Base-by-base conservation (phyloP, 2,113 vertebrate genomes). In the Elachura formosa region DNA sequence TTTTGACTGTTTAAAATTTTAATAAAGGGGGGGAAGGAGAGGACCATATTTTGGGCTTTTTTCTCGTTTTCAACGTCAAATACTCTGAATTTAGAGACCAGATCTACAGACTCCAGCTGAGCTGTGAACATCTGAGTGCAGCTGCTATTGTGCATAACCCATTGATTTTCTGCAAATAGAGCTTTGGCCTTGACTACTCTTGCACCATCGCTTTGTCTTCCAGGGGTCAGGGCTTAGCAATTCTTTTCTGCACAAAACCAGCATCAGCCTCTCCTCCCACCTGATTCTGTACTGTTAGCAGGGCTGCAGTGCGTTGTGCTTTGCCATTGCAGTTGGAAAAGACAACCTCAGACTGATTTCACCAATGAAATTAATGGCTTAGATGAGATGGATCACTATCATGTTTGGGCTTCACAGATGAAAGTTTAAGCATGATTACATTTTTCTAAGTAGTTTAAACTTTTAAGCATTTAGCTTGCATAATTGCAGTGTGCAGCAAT, bases 91-190 rank as follows among this genome's bases (percentile, higher is more conserved):
- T 75, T 91, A 66, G 78, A 90, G 75, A 76, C 45, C 64, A 73
- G 49, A 64, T 89, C 87, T 94, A 31, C 69, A 54, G 62, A 45
- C 22, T 69, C 49, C 81, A 79, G 34, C 84, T 75, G 89, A 67
- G 49, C 71, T 91, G 56, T 78, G 77, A 94, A 89, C 56, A 49
- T 90, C 79, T 51, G 79, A 94, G 86, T 36, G 40, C n/a, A 51
- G 76, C 84, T 73, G 58, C 81, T 82, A 11, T 82, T 94, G 66
- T 91, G 69, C 71, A n/a, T 87, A 81, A 82, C 67, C 28, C 41
- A 41, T 64, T 89, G 91, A 88, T 93, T 93, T 90, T 82, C 89
- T 79, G 48, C 89, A 93, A 49, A 68, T 58, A 64, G 38, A 91
- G 51, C 75, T 93, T 93, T 85, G 78, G 74, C 87, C 86, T 94